Evolutionary conservation across 2,797 vertebrate genomes (phyloP).

Genomic region (Dallia pectoralis): DNA sequence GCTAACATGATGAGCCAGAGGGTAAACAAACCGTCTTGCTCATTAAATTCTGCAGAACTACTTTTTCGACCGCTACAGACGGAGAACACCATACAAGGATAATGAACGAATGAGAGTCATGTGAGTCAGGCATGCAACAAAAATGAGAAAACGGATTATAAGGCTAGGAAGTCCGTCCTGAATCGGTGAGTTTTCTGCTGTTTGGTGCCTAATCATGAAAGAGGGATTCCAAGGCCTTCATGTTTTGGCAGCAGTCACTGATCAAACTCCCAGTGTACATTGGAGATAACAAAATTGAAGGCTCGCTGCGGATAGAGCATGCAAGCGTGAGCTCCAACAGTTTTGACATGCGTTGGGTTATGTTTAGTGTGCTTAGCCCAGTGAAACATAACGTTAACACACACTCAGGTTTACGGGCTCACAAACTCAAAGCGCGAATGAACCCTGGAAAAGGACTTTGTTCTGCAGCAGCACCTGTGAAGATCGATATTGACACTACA

Average conservation of each 20-base stretch:
- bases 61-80: not conserved
- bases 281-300: not conserved
- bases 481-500: not conserved
- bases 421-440: not conserved
- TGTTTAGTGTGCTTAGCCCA: not conserved
- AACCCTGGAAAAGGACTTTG: not conserved
- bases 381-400: not conserved
- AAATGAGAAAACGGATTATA: not conserved
- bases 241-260: not conserved
- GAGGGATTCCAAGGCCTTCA: not conserved
- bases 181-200: not conserved
- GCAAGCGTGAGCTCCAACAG: not conserved
- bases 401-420: not conserved
- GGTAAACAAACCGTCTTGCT: not conserved
- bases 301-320: not conserved
- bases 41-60: not conserved
- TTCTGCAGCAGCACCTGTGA: not conserved
- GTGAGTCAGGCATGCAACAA: not conserved
- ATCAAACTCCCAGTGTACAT: not conserved
- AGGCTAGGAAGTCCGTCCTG: not conserved
- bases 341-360: not conserved
- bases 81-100: not conserved
- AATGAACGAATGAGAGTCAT: not conserved
- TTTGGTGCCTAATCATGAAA: not conserved
- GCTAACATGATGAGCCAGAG: slow-evolving; percentile 32